A percentile compares a stretch with the other conserved stretches of the same genome.
Conservation (phyloP, 2,888 invertebrate genomes). For the Phanerotoma sp. region DNA sequence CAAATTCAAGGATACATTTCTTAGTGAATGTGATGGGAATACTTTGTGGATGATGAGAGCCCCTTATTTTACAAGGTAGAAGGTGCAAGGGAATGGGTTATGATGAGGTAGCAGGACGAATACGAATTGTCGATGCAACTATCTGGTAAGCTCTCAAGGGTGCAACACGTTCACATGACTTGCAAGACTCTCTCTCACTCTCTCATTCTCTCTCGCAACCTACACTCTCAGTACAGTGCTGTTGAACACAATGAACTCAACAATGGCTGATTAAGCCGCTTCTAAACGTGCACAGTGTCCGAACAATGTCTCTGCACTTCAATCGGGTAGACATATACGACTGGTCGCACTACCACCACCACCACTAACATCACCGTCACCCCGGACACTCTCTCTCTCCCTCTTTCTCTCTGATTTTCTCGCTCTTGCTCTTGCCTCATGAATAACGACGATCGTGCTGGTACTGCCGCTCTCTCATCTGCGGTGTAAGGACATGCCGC, state of each 20-base stretch:
- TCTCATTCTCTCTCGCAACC: conserved; percentile 16
- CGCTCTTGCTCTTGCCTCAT: not conserved
- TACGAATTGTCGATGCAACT: not conserved
- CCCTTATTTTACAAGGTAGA: not conserved
- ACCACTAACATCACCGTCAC: no score
- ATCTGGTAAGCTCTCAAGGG: not conserved
- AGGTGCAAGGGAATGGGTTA: not conserved
- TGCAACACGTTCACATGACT: conserved; percentile 1
- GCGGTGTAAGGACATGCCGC: conserved; percentile 1
- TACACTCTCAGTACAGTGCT: not conserved
- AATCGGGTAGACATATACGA: conserved; percentile 39
- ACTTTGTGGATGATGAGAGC: not conserved
- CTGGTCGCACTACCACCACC: not conserved
- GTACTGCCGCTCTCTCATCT: not conserved
- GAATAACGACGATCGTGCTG: not conserved
- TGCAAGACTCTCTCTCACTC: not conserved
- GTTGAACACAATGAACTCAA: conserved; percentile 30
- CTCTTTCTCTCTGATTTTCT: not conserved
- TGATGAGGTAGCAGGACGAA: conserved; percentile 1
- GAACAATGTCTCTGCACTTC: conserved; percentile 40
- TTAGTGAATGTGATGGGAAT: not conserved
- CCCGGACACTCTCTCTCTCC: not conserved
- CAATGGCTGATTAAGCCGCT: conserved; percentile 53
- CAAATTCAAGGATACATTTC: not conserved
- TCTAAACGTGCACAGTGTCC: conserved; percentile 47